Evolutionary conservation across 1,140 invertebrate species (phyloP), one percentile per base, ranked within the genome.

Genomic region (Macrobrachium rosenbergii): DNA sequence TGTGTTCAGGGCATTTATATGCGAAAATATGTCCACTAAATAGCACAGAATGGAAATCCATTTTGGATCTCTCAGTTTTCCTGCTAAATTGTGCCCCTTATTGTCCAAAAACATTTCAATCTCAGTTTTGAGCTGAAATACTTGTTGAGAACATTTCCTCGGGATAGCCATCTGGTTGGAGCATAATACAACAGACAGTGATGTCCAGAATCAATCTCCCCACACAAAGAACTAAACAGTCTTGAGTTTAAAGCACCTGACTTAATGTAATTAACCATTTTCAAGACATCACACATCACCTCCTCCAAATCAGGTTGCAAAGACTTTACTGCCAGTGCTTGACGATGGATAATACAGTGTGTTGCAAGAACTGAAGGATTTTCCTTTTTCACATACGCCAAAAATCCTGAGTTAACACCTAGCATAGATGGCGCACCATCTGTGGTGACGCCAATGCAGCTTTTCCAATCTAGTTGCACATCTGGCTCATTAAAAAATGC

Each of bases 131-230:
- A 83, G 82, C 52, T 75, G 67, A 83, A 72, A 83, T 43, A 83
- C 82, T 83, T 45, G 82, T 83, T 83, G 37, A 52, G 58, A 64
- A 82, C 60, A 83, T 83, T 69, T 75, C 67, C 52, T 83, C 82
- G 52, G 45, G 72, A 83, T 37, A 83, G 67, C 82, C 64, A 83
- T 83, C 82, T 72, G 82, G 82, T 84, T 84, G 52, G 72, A 84
- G 82, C 82, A 64, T 84, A 84, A 67, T 84, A 84, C 82, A 84
- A 72, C 81, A 78, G 76, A 78, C 76, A 52, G n/a, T 72, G 81
- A 72, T 82, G 69, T 82, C 72, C 81, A 82, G 43, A 82, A 58
- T 82, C 81, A 52, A 43, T 82, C 63, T 82, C 81, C 69, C 63
- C 63, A 82, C 76, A 78, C 81, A 82, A 82, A 82, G 81, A 82